Conservation (phyloP, 2,797 vertebrate genomes). For the Balearica regulorum region DNA sequence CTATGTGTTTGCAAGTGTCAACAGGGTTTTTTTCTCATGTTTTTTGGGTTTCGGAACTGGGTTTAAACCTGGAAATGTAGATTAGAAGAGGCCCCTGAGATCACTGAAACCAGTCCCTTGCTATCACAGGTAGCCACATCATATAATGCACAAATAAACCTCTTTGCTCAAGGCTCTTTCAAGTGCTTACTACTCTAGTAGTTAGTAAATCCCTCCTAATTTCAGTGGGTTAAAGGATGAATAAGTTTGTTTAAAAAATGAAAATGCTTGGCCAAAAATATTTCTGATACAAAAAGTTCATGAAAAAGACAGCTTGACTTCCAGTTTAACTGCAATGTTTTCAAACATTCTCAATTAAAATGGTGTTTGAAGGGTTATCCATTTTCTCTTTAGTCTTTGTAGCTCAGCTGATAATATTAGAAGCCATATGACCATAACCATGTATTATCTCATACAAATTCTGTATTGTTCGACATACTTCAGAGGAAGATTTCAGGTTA, state of each 20-base stretch:
- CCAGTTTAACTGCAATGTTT: neutral
- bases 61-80: neutral
- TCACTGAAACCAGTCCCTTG: neutral
- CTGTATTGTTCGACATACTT: neutral
- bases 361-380: neutral
- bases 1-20: accelerated
- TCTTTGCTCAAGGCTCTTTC: neutral
- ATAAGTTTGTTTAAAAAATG: neutral
- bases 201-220: neutral
- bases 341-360: neutral
- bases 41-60: neutral
- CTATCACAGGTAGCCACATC: neutral
- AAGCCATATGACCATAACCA: neutral
- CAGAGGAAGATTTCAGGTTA: neutral
- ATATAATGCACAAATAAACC: neutral
- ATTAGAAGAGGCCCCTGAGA: neutral
- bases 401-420: neutral
- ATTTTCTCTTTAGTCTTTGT: neutral
- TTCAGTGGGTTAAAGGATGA: neutral
- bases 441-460: neutral
- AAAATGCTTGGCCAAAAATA: neutral
- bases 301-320: neutral
- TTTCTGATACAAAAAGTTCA: neutral
- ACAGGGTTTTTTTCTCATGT: accelerated
- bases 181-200: neutral